phyloP scores from a whole-genome alignment of 2,888 invertebrate genomes.

The Diaperis boleti region DNA sequence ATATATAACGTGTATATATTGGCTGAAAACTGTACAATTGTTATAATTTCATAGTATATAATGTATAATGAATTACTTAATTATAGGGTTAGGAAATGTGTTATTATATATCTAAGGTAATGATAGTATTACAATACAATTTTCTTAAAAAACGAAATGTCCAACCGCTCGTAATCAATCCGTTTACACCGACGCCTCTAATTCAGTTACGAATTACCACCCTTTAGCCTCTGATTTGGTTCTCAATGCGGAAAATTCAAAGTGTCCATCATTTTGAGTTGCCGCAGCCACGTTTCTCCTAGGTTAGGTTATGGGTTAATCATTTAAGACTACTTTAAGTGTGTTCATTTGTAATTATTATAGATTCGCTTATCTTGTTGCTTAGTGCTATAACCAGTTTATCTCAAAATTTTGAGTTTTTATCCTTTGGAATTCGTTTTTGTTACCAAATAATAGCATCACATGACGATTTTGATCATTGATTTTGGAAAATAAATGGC shows the following conservation, averaged over 20 bases:
- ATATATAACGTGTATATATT: conserved; percentile 65
- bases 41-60: conserved; percentile 68
- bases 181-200: conserved; percentile 13
- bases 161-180: conserved; percentile 23
- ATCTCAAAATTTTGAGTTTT: conserved; percentile 21
- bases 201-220: conserved; percentile 12
- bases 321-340: conserved; percentile 48
- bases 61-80: conserved; percentile 56
- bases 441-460: conserved; percentile 54
- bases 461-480: conserved; percentile 53
- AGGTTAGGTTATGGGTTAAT: conserved; percentile 49
- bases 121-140: conserved; percentile 51
- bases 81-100: conserved; percentile 60
- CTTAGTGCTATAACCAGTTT: conserved; percentile 24
- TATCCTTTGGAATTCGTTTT: conserved; percentile 25
- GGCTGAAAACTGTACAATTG: conserved; percentile 67
- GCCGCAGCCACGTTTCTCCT: conserved; percentile 17
- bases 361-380: conserved; percentile 47
- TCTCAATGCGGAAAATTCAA: conserved; percentile 4
- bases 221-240: conserved; percentile 22
- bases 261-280: conserved; percentile 24
- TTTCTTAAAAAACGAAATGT: conserved; percentile 46
- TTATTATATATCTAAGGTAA: conserved; percentile 58
- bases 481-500: conserved; percentile 57
- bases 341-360: conserved; percentile 49